phyloP scores from a whole-genome alignment of 2,888 invertebrate genomes.

The Torymus tubicola region DNA sequence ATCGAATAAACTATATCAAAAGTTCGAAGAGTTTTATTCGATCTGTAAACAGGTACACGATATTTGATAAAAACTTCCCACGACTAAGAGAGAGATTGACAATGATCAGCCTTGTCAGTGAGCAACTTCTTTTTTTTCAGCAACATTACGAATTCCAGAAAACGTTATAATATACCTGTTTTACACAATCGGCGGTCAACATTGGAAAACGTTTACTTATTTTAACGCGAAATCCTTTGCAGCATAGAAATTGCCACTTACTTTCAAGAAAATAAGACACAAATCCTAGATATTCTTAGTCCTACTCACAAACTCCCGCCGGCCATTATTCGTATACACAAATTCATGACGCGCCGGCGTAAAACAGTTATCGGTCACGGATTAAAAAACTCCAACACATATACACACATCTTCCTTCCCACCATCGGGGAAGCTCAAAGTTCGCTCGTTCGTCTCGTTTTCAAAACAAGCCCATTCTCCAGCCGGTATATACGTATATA shows the following conservation, averaged over 20 bases:
- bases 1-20: no score
- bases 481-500: no score
- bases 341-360: slow-evolving; percentile 5
- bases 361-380: slow-evolving; percentile 30
- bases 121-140: no score
- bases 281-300: slow-evolving; percentile 15
- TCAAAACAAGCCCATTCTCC: slow-evolving; percentile 45
- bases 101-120: no score
- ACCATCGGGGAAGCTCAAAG: slow-evolving; percentile 3
- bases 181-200: no score
- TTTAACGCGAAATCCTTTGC: not conserved
- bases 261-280: slow-evolving; percentile 13
- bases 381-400: slow-evolving; percentile 39
- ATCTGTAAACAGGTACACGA: no score
- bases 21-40: no score
- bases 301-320: not conserved
- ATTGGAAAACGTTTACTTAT: not conserved
- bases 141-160: no score
- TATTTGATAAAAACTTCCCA: no score
- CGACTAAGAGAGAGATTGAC: no score
- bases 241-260: slow-evolving; percentile 18
- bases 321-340: not conserved
- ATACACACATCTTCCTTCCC: slow-evolving; percentile 33
- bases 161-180: no score
- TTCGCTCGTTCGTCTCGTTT: not conserved